These are phyloP conservation scores for Gopherus flavomarginatus DNA, from an alignment of 2,113 vertebrate species.

Conservation along the genomic window DNA sequence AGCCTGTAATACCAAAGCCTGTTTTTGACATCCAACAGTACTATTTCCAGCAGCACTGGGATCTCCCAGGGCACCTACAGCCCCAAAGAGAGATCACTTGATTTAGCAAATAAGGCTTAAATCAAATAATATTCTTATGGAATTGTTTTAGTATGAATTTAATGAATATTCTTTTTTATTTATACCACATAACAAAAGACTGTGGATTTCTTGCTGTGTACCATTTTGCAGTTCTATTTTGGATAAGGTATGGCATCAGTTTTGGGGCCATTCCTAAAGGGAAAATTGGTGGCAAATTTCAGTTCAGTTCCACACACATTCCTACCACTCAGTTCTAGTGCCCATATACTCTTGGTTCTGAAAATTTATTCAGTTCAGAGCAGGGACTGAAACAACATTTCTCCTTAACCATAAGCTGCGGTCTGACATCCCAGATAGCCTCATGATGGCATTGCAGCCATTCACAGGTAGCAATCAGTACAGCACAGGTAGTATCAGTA, in stretches of 20 bases:
- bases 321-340: neutral
- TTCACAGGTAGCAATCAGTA: neutral
- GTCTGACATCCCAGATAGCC: neutral
- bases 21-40: neutral
- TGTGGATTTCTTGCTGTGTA: no score
- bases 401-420: neutral
- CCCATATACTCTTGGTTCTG: neutral
- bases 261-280: neutral
- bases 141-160: neutral
- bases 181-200: neutral
- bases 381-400: neutral
- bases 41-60: neutral
- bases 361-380: neutral
- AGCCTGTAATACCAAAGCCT: neutral
- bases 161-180: neutral
- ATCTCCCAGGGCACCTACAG: neutral
- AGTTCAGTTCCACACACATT: neutral
- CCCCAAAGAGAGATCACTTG: neutral
- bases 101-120: neutral
- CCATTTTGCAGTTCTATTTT: neutral
- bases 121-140: neutral
- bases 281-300: neutral
- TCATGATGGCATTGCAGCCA: neutral
- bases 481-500: neutral
- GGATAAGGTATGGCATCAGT: neutral